Evolutionary conservation across 30 jellyfish, hydroid and myxozoan genomes (phyloP).

Genomic region (Hydractinia symbiolongicarpus): DNA sequence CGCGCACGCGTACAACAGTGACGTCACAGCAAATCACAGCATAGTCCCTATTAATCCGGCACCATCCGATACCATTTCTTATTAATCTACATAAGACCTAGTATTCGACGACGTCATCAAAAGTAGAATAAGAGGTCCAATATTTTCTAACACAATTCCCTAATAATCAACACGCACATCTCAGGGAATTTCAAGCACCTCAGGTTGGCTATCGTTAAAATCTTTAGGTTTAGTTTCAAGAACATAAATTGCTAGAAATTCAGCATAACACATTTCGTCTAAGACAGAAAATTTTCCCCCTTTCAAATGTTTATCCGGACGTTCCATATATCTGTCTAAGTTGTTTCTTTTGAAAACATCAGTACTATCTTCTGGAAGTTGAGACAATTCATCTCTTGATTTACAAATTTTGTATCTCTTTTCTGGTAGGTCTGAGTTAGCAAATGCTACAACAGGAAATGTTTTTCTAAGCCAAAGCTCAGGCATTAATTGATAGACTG

Average conservation of each 20-base stretch:
- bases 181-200: too few species aligned
- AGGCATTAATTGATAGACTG: neutral
- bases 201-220: neutral
- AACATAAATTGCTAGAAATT: neutral
- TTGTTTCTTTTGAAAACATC: neutral
- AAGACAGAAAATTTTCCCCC: neutral
- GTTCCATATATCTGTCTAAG: slow-evolving; percentile 1
- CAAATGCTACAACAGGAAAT: neutral
- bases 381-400: neutral
- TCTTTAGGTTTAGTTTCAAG: slow-evolving; percentile 5
- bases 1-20: too few species aligned
- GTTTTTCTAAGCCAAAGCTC: slow-evolving; percentile 1
- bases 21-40: too few species aligned
- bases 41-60: too few species aligned
- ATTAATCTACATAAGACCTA: too few species aligned
- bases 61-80: too few species aligned
- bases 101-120: too few species aligned
- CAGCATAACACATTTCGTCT: slow-evolving; percentile 13
- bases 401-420: neutral
- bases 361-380: slow-evolving; percentile 16
- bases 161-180: too few species aligned
- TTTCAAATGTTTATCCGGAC: neutral
- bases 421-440: neutral
- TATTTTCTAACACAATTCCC: too few species aligned
- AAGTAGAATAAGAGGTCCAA: too few species aligned